Percentiles rank a stretch among this genome's conserved stretches.
These are phyloP conservation scores for Hippocampus abdominalis DNA, from an alignment of 2,113 vertebrate genomes.

Conservation along the genomic window DNA sequence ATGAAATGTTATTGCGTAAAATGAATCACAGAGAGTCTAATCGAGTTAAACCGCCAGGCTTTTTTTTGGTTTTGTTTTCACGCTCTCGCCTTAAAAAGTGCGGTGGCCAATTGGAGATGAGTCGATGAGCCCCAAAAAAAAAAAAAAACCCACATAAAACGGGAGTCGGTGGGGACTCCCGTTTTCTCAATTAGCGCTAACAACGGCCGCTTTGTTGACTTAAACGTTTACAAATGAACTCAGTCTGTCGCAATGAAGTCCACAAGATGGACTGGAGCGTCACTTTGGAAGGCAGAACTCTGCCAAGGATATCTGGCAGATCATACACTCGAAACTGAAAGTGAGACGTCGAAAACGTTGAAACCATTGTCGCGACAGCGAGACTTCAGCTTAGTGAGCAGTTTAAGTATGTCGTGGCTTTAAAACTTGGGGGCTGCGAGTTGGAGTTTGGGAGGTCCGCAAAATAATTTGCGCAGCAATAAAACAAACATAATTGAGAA, in stretches of 20 bases:
- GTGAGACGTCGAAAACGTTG: not conserved
- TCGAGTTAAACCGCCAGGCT: conserved; percentile 59
- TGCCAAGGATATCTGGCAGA: not conserved
- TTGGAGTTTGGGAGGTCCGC: too few species aligned
- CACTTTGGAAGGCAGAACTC: not conserved
- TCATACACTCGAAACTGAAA: not conserved
- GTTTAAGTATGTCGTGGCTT: too few species aligned
- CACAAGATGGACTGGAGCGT: not conserved
- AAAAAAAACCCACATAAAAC: conserved; percentile 5
- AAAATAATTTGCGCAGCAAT: too few species aligned
- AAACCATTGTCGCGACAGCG: not conserved
- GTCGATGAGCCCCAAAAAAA: not conserved
- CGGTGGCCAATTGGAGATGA: conserved; percentile 67
- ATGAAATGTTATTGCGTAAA: conserved; percentile 73
- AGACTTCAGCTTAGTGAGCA: too few species aligned
- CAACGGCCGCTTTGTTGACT: conserved; percentile 16
- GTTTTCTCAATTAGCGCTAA: conserved; percentile 1
- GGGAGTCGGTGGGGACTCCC: conserved; percentile 41
- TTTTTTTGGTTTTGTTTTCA: conserved; percentile 17
- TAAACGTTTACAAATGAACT: conserved; percentile 8
- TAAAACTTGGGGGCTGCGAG: too few species aligned
- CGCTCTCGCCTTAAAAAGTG: conserved; percentile 53
- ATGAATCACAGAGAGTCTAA: conserved; percentile 74
- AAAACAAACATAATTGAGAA: too few species aligned
- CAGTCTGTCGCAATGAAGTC: not conserved